Evolutionary conservation across 2,113 vertebrate genomes (phyloP).

Genomic region (Aspiorhynchus laticeps): DNA sequence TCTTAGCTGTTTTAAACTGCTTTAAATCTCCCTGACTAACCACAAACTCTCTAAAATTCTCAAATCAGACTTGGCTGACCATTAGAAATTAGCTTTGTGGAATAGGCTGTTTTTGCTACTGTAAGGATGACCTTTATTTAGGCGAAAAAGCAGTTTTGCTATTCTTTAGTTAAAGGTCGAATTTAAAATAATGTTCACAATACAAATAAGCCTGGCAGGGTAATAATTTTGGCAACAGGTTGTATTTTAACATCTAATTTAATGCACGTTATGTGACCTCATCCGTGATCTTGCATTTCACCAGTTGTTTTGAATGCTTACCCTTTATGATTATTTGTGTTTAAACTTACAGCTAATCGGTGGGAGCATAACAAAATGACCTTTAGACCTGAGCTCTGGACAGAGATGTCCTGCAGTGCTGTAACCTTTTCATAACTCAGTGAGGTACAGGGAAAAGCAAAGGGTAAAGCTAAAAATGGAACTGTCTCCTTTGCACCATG

Average conservation of each 20-base stretch:
- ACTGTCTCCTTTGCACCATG: background rate
- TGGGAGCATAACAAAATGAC: constrained; percentile 4
- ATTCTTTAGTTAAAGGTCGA: background rate
- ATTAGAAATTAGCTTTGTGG: background rate
- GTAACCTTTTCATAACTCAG: constrained; percentile 35
- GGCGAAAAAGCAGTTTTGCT: background rate
- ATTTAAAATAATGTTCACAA: background rate
- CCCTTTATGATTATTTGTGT: constrained; percentile 19
- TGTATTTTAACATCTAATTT: constrained; percentile 2
- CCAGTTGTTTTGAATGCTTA: background rate
- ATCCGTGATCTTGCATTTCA: background rate
- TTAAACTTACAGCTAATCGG: constrained; percentile 1
- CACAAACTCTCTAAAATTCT: background rate
- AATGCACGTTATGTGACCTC: background rate
- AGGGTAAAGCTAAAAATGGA: constrained; percentile 27
- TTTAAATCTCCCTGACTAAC: background rate
- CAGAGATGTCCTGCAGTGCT: constrained; percentile 32
- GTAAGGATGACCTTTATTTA: background rate
- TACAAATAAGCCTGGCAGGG: background rate
- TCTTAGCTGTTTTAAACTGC: background rate
- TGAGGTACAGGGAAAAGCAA: constrained; percentile 8
- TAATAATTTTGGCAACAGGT: background rate
- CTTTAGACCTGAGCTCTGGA: constrained; percentile 26
- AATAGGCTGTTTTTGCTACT: background rate
- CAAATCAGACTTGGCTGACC: background rate